Percentiles rank a stretch among this genome's conserved stretches.
phyloP scores from a whole-genome alignment of 1,140 invertebrate species.

The Radopholus similis region DNA sequence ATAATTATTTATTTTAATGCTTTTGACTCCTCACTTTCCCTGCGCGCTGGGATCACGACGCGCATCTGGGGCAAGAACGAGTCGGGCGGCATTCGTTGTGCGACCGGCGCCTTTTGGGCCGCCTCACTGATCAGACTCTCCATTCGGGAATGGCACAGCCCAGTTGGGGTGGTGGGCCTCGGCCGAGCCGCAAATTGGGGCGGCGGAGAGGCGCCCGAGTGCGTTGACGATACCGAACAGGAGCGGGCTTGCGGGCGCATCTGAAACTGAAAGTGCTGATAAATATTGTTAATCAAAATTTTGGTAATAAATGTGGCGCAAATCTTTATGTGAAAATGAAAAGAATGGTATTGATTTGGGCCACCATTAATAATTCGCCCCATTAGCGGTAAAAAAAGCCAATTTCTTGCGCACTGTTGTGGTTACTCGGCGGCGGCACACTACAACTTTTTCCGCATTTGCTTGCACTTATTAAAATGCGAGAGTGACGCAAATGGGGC shows the following conservation, averaged over 20 bases:
- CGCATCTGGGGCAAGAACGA: not conserved
- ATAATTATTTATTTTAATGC: not conserved
- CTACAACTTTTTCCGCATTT: too few relatives aligned
- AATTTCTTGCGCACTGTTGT: too few relatives aligned
- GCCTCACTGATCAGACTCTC: not conserved
- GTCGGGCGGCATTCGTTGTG: not conserved
- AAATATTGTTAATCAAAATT: too few relatives aligned
- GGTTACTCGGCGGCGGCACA: too few relatives aligned
- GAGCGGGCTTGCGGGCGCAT: not conserved
- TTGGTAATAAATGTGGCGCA: too few relatives aligned
- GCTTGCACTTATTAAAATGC: too few relatives aligned
- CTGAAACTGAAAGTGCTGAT: not conserved
- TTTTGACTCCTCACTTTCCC: not conserved
- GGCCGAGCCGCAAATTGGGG: not conserved
- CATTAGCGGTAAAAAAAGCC: too few relatives aligned
- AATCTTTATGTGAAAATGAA: too few relatives aligned
- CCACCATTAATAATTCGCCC: too few relatives aligned
- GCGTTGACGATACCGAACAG: not conserved
- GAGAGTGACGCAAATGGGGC: too few relatives aligned
- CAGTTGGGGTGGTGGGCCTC: not conserved
- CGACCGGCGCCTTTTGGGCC: not conserved
- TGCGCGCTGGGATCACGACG: not conserved
- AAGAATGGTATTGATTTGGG: too few relatives aligned
- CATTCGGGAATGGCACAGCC: not conserved
- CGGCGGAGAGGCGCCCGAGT: too few relatives aligned